Evolutionary conservation across 2,888 invertebrate genomes (phyloP), one percentile per base, ranked within the genome.

Genomic region (Luperina nickerlii): DNA sequence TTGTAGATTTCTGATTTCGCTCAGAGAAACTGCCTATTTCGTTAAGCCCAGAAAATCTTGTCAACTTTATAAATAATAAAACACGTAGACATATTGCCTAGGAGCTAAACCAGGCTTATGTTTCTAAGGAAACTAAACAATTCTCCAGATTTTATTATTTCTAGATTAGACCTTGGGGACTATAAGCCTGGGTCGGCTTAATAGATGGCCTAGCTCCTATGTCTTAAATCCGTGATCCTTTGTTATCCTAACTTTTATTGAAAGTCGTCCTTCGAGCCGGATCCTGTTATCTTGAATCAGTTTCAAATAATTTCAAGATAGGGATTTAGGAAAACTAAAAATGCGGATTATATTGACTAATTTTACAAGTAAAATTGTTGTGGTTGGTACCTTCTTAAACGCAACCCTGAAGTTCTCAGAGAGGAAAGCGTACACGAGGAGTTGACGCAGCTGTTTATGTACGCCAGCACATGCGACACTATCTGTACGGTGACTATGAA

Each of bases 321-420:
- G 11, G n/a, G 32, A 38, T 18, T 38, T 38, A 18, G 38, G 38
- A 38, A n/a, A 60, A 54, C 15, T 38, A 24, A 11, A 38, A 65
- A 11, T 24, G 38, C 11, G 11, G 5, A 24, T 65, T 24, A 5
- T 11, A 38, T 38, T 38, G 11, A 65, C 20, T 20, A 65, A 20
- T 20, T 20, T 32, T 38, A 65, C 5, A 38, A 65, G 15, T 27
- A 15, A 57, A 9, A 57, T 57, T 24, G 0, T 57, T 57, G 24
- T 57, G 24, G 8, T 45, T 45, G 45, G 45, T 45, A 97, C 96
- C 96, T 96, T 96, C 78, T 96, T 97, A 94, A 99, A 99, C 38
- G 99, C 99, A 92, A 99, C 98, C 89, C 99, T 97, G 96, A 99
- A 99, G 96, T 99, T 99, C 91, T 99, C 99, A 2, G 99, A 99